Conservation (phyloP, 37 sponge, comb jelly and placozoan species). For the Oscarella lobularis region DNA sequence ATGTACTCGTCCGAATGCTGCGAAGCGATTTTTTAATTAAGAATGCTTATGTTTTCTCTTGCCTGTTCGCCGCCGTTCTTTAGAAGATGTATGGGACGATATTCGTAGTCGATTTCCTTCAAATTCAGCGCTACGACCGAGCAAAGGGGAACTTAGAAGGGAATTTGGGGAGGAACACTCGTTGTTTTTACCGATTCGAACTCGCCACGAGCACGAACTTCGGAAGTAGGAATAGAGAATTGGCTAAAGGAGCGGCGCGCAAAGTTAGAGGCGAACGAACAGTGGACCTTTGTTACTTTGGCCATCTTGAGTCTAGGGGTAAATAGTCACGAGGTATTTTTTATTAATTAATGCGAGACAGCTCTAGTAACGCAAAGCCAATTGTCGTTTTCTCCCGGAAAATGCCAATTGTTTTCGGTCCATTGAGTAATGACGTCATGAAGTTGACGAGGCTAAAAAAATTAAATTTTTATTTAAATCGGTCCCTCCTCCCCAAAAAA, state of each 20-base stretch:
- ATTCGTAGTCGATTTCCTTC: slow-evolving; percentile 90
- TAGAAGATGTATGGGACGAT: slow-evolving; percentile 72
- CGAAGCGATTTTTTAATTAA: too few species aligned
- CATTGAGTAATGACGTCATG: background rate
- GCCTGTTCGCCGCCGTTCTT: slow-evolving; percentile 97
- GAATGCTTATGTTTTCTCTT: too few species aligned
- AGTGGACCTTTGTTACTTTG: background rate
- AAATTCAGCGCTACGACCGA: slow-evolving; percentile 59
- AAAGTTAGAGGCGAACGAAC: background rate
- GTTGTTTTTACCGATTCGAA: slow-evolving; percentile 86
- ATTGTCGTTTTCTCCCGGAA: background rate
- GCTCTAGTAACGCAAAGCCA: background rate
- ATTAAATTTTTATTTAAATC: background rate
- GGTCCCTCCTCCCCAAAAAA: background rate
- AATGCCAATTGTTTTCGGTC: background rate
- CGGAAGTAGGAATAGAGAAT: slow-evolving; percentile 91
- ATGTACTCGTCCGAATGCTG: slow-evolving; percentile 69
- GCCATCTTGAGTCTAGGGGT: too few species aligned
- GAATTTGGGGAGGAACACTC: too few species aligned
- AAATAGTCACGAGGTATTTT: too few species aligned
- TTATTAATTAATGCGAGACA: too few species aligned
- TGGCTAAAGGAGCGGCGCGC: slow-evolving; percentile 32
- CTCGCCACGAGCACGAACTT: slow-evolving; percentile 96
- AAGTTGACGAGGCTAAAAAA: background rate
- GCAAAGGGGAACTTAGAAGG: background rate